phyloP scores from a whole-genome alignment of 2,797 vertebrate genomes.

The Poliocrania exsul region DNA sequence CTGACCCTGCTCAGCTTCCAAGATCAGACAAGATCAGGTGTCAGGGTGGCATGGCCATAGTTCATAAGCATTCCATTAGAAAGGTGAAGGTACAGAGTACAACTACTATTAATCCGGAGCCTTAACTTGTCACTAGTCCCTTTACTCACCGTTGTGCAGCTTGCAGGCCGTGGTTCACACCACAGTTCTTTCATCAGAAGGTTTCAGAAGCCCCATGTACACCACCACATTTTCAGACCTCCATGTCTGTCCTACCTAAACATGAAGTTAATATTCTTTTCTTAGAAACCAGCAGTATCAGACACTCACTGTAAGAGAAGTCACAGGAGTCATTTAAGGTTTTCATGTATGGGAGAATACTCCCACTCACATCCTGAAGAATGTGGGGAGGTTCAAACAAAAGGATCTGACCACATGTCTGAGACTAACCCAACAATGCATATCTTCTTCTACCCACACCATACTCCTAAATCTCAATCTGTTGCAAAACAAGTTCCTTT shows the following conservation, averaged over 20 bases:
- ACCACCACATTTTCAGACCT: not conserved
- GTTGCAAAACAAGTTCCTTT: not conserved
- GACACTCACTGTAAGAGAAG: not conserved
- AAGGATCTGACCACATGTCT: constrained; percentile 37
- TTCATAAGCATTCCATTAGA: not conserved
- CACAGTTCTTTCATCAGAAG: not conserved
- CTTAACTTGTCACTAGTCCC: not conserved
- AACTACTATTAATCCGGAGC: not conserved
- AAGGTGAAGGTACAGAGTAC: not conserved
- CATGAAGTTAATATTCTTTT: not conserved
- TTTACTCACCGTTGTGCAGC: not conserved
- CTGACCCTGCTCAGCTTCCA: too few species aligned
- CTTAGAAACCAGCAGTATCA: constrained; percentile 6
- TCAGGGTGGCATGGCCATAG: too few species aligned
- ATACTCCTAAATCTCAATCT: not conserved
- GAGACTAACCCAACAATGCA: not conserved
- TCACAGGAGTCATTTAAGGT: not conserved
- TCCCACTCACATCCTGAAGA: constrained; percentile 60
- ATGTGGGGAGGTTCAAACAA: constrained; percentile 28
- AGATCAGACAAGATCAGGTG: too few species aligned
- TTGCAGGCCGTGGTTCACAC: not conserved
- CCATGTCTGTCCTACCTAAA: not conserved
- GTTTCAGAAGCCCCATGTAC: not conserved
- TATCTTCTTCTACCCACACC: constrained; percentile 1
- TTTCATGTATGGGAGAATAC: not conserved